These are phyloP conservation scores for Himalopsyche phryganea DNA, from an alignment of 1,140 invertebrate species.

Conservation along the genomic window DNA sequence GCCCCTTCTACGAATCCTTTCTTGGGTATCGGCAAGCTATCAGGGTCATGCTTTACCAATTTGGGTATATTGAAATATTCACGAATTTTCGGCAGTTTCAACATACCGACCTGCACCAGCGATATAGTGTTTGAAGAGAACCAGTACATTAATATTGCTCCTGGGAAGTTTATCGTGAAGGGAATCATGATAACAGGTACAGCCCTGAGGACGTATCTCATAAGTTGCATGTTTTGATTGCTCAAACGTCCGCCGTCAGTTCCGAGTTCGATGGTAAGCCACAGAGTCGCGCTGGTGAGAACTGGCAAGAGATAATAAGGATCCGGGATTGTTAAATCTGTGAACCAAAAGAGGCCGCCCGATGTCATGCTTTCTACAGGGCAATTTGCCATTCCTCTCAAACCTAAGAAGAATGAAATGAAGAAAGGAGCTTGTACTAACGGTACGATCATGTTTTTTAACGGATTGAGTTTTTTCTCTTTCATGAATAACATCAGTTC, in stretches of 20 bases:
- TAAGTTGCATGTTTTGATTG: constrained; percentile 60
- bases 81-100: constrained; percentile 73
- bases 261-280: constrained; percentile 78
- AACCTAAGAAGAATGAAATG: constrained; percentile 83
- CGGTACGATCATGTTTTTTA: constrained; percentile 78
- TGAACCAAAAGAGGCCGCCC: constrained; percentile 93
- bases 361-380: constrained; percentile 83
- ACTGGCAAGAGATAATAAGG: constrained; percentile 86
- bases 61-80: constrained; percentile 76
- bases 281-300: constrained; percentile 77
- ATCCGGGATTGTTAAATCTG: constrained; percentile 86
- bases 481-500: constrained; percentile 80
- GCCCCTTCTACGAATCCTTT: constrained; percentile 76
- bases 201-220: constrained; percentile 71
- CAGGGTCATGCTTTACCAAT: constrained; percentile 55
- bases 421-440: constrained; percentile 85
- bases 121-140: constrained; percentile 85
- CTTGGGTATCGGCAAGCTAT: constrained; percentile 60
- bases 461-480: constrained; percentile 73
- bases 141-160: constrained; percentile 90
- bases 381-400: constrained; percentile 79
- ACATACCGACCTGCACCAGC: constrained; percentile 72
- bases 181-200: constrained; percentile 82
- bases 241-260: constrained; percentile 67
- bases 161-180: constrained; percentile 85